Base-by-base conservation (phyloP, 2,797 vertebrate species). In the Cetoscarus ocellatus region DNA sequence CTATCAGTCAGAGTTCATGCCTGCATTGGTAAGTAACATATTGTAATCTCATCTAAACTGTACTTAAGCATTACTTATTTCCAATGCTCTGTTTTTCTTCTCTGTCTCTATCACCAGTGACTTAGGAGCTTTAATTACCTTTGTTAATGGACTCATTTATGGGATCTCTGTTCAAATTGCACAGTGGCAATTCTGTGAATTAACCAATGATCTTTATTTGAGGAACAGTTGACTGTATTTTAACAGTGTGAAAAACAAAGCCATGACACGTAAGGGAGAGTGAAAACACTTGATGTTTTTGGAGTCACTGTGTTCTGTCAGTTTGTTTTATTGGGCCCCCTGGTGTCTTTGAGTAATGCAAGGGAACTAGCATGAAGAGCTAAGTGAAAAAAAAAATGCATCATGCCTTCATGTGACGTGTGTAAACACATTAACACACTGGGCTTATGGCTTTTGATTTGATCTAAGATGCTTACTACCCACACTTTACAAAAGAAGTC, bases 1-100 rank as follows among this genome's bases (percentile, higher is more conserved):
- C 94, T 99, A n/a, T 99, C 98, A 0, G 96, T 99, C 86, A 94
- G 98, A 94, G 98, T 99, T 75, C 97, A 99, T 8, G 96, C 97
- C 88, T 99, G 98, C 88, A 99, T 99, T 1, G 98, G 98, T 99
- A 92, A 96, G 98, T 95, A 77, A 71, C 14, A 50, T 58, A 44
- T 42, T n/a, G 17, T 0, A 38, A 39, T 60, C 3, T 14, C 11
- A 42, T 65, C 18, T 44, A 49, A 66, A 55, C 27, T 68, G 12
- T 50, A 18, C 19, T 15, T 53, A 3, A 77, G 73, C 54, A 35
- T 73, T 47, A 11, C 69, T 73, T 18, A 42, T 72, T 58, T 38
- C 36, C 40, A 38, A 52, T 35, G 10, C 34, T 47, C 18, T 64
- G 38, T 67, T 67, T 78, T 75, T 48, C 61, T 69, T 42, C 56